Conservation (phyloP, 1,140 invertebrate genomes). For the Drosophila kepulauana region DNA sequence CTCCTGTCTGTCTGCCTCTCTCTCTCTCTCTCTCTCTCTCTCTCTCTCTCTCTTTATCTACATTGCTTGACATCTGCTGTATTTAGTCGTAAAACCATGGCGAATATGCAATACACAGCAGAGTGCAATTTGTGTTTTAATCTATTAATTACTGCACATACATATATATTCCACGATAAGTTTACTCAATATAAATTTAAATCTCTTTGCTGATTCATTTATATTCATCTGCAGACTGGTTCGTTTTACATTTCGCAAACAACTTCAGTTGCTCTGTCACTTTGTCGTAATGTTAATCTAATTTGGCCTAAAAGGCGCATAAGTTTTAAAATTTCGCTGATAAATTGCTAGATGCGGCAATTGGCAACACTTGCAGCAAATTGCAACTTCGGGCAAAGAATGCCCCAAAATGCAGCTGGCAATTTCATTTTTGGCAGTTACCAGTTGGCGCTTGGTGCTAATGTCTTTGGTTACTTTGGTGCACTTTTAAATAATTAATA, state of each 20-base stretch:
- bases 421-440: constrained; percentile 14
- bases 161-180: too few relatives aligned
- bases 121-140: too few relatives aligned
- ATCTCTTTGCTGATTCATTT: too few relatives aligned
- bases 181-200: too few relatives aligned
- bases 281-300: background rate
- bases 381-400: constrained; percentile 1
- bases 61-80: background rate
- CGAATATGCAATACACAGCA: constrained; percentile 10
- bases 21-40: background rate
- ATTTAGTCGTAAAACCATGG: background rate
- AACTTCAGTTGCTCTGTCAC: too few relatives aligned
- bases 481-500: constrained; percentile 73
- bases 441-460: constrained; percentile 11
- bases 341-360: constrained; percentile 16
- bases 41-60: background rate
- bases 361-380: constrained; percentile 56
- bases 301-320: constrained; percentile 3
- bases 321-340: constrained; percentile 19
- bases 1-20: constrained; percentile 5
- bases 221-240: too few relatives aligned
- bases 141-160: too few relatives aligned
- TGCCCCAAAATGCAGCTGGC: constrained; percentile 20
- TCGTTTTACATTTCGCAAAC: too few relatives aligned
- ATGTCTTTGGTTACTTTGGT: constrained; percentile 13